A percentile compares a stretch with the other conserved stretches of the same genome.
These are phyloP conservation scores for Nyctibius grandis DNA, from an alignment of 2,797 vertebrate genomes.

Conservation along the genomic window DNA sequence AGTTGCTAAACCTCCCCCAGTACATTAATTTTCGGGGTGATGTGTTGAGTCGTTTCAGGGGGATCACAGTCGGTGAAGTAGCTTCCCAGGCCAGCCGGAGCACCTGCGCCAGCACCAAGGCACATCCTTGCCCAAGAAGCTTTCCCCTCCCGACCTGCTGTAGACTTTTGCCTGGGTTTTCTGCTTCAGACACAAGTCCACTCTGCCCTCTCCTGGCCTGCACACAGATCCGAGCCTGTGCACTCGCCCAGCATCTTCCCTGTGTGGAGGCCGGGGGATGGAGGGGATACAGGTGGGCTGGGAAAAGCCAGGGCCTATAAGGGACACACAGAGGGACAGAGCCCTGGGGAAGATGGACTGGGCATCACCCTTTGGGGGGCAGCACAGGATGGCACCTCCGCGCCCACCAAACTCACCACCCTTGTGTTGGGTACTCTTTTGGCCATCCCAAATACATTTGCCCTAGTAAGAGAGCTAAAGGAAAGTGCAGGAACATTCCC, in stretches of 20 bases:
- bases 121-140: not conserved
- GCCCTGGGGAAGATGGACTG: not conserved
- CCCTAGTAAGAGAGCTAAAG: not conserved
- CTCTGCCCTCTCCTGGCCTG: conserved; percentile 62
- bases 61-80: fast-evolving
- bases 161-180: not conserved
- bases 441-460: not conserved
- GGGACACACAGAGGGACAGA: not conserved
- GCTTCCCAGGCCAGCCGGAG: not conserved
- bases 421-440: not conserved
- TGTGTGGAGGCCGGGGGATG: fast-evolving
- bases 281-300: not conserved
- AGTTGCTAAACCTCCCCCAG: fast-evolving
- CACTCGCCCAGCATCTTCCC: not conserved
- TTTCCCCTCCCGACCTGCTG: not conserved
- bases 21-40: not conserved
- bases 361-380: fast-evolving
- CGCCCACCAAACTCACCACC: not conserved
- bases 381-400: not conserved
- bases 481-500: not conserved
- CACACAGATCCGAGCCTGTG: not conserved
- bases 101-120: not conserved
- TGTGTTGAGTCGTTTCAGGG: fast-evolving
- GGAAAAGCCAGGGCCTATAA: fast-evolving
- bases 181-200: not conserved